Evolutionary conservation across 2,797 vertebrate species (phyloP), one percentile per base, ranked within the genome.

Genomic region (Chelidonichthys spinosus): DNA sequence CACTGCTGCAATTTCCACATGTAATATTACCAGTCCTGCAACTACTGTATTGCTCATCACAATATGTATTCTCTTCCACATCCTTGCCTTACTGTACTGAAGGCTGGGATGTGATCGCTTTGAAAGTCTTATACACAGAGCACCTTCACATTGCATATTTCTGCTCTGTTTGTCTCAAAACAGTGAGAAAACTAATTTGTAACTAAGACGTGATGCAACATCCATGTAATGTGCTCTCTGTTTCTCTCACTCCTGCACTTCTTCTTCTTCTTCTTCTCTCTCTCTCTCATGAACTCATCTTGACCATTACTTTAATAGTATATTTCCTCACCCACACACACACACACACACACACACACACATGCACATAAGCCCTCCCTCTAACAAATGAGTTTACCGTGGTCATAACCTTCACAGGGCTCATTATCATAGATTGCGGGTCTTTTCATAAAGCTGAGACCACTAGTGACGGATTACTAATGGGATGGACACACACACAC

Each of bases 401-500:
- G 92, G 92, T 93, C 93, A 92, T 94, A 95, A 94, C 93, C 93
- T 94, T 94, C 92, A 91, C 82, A 87, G 86, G 86, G 75, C 92
- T 94, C 91, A 95, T 95, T 95, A 94, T 89, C 92, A 93, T 94
- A 93, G 93, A 94, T 94, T 92, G 94, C 89, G 90, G 85, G 90
- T 84, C 90, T 93, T 95, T 95, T 95, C 93, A 94, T 93, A 94
- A 94, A 91, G 92, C 92, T 82, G 85, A 89, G 91, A 90, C 91
- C 88, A 77, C 86, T 88, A 85, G 86, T 94, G 94, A 94, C 88
- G 66, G 89, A 94, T 94, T 92, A 91, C 91, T 91, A 94, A 92
- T 74, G 55, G 83, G 86, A 88, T 78, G 81, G 77, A 86, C 85
- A 83, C 63, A 63, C 82, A 79, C 78, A 85, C 76, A 74, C 69